Percentiles rank a stretch among this genome's conserved stretches.
phyloP scores from a whole-genome alignment of 2,113 vertebrate species.

The Megaleporinus macrocephalus region DNA sequence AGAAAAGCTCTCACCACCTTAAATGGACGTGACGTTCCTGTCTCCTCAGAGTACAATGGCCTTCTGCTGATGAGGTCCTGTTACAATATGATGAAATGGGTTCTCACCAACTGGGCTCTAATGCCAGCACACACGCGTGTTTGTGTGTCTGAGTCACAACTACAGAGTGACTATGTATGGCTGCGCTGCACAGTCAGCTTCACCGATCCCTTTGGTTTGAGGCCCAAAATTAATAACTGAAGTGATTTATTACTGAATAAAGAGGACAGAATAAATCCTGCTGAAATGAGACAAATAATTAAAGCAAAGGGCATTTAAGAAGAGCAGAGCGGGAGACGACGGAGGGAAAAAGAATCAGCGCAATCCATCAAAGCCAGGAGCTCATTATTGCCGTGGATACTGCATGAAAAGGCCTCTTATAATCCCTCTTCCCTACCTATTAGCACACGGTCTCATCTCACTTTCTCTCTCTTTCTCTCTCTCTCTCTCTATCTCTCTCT shows the following conservation, averaged over 20 bases:
- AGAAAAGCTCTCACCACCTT: neutral
- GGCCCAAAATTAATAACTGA: conserved; percentile 37
- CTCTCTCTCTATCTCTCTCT: conserved; percentile 7
- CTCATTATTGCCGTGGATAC: conserved; percentile 24
- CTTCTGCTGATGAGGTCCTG: conserved; percentile 22
- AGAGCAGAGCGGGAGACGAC: neutral
- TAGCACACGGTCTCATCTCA: conserved; percentile 1
- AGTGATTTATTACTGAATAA: conserved; percentile 42
- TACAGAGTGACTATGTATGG: neutral
- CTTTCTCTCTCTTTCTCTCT: conserved; percentile 13
- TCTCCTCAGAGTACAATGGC: neutral
- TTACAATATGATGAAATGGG: conserved; percentile 2
- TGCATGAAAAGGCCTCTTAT: conserved; percentile 16
- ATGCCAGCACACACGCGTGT: neutral
- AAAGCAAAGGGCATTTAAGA: conserved; percentile 40
- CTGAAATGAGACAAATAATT: conserved; percentile 45
- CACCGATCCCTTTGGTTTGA: neutral
- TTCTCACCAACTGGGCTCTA: neutral
- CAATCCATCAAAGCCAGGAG: conserved; percentile 44
- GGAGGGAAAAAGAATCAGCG: neutral
- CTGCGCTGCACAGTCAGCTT: conserved; percentile 19
- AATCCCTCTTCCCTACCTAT: neutral
- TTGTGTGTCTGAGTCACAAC: neutral
- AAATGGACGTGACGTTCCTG: neutral
- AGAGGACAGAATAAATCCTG: conserved; percentile 33